Evolutionary conservation across 2,797 vertebrate genomes (phyloP).

Genomic region (Tangara arthus): DNA sequence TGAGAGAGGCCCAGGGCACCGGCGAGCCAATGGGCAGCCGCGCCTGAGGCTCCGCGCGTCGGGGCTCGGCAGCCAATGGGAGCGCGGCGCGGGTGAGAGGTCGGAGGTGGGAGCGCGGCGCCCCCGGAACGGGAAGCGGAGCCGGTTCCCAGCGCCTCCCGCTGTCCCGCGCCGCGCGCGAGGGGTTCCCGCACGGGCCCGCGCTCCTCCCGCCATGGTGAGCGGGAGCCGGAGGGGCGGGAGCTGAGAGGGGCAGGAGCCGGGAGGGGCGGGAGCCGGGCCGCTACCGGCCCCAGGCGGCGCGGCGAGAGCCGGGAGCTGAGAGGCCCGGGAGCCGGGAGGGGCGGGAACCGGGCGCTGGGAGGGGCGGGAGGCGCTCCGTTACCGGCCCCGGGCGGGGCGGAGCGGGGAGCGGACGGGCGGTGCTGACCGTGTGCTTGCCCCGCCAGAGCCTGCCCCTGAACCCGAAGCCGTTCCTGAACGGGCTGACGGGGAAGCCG

Average conservation of each 20-base stretch:
- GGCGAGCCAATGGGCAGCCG: neutral
- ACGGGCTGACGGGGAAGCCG: slow-evolving; percentile 95
- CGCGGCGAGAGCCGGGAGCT: too few species aligned
- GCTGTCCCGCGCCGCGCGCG: neutral
- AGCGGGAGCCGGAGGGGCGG: neutral
- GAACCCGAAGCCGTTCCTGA: slow-evolving; percentile 97
- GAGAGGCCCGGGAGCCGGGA: neutral
- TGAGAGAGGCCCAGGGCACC: accelerated
- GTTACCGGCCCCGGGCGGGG: neutral
- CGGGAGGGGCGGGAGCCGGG: too few species aligned
- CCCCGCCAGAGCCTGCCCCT: slow-evolving; percentile 89
- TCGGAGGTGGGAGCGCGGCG: neutral
- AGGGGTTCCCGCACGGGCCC: neutral
- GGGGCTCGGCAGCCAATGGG: neutral
- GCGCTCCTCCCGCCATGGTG: slow-evolving; percentile 63
- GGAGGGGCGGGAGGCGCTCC: too few species aligned
- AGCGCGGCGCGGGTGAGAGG: neutral
- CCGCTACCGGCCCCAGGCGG: too few species aligned
- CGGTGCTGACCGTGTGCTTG: neutral
- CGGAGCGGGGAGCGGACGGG: neutral
- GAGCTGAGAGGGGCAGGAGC: neutral
- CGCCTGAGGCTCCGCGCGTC: neutral
- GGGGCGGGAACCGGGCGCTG: neutral
- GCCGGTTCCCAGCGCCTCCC: neutral
- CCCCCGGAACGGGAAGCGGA: neutral